phyloP scores from a whole-genome alignment of 2,888 invertebrate genomes.

The Acronicta leporina region DNA sequence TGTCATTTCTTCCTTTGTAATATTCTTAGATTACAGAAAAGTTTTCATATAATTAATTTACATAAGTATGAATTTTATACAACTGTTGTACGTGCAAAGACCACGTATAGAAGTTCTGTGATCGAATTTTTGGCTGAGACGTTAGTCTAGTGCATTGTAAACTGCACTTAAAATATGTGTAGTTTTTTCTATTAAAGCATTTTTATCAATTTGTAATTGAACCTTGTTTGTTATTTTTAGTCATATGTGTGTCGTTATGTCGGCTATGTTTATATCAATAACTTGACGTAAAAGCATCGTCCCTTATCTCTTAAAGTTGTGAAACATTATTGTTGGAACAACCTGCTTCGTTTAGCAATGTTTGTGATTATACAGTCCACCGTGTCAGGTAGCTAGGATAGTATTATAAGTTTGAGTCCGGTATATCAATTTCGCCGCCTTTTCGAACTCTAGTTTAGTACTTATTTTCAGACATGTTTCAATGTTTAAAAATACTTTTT shows the following conservation, averaged over 20 bases:
- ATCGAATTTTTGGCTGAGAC: constrained; percentile 5
- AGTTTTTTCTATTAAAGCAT: neutral
- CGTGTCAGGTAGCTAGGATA: too few relatives aligned
- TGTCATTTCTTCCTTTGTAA: too few relatives aligned
- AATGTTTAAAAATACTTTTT: too few relatives aligned
- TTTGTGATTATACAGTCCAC: neutral
- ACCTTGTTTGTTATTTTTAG: neutral
- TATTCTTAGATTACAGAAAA: too few relatives aligned
- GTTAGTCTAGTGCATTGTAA: too few relatives aligned
- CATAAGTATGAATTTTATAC: too few relatives aligned
- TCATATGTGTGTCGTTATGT: neutral
- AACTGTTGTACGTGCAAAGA: neutral
- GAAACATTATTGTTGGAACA: constrained; percentile 30
- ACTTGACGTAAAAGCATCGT: constrained; percentile 5
- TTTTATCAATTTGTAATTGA: too few relatives aligned
- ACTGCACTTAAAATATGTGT: too few relatives aligned
- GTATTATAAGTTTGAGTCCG: too few relatives aligned
- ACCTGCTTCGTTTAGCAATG: constrained; percentile 40
- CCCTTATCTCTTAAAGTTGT: constrained; percentile 22
- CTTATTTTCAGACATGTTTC: too few relatives aligned
- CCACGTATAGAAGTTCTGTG: neutral
- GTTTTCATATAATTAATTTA: too few relatives aligned
- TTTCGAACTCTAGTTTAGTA: neutral
- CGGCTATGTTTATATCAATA: constrained; percentile 1
- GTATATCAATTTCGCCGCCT: neutral